Percentiles rank a stretch among this genome's conserved stretches.
Evolutionary conservation across 2,113 vertebrate species (phyloP).

Genomic region (human): DNA sequence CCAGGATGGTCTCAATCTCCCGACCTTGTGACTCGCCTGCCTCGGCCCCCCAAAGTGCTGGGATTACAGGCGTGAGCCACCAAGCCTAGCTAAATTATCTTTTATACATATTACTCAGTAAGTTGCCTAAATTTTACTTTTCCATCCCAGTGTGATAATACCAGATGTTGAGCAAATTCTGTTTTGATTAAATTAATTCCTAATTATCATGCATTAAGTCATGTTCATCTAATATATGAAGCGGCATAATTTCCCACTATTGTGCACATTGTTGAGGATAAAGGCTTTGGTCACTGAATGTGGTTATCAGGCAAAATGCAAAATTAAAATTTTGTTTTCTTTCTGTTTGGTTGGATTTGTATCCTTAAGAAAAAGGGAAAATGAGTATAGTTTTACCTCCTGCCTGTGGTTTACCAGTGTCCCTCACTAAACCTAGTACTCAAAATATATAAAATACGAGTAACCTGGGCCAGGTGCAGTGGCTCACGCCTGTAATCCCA

Average conservation of each 20-base stretch:
- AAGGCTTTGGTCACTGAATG: background rate
- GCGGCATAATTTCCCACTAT: background rate
- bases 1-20: too few relatives aligned
- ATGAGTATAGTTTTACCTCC: conserved; percentile 19
- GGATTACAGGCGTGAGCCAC: too few relatives aligned
- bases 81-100: background rate
- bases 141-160: background rate
- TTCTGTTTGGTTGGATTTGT: conserved; percentile 37
- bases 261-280: background rate
- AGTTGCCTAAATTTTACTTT: background rate
- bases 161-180: background rate
- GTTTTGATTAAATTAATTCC: conserved; percentile 14
- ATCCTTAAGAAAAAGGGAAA: background rate
- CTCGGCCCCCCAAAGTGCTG: too few relatives aligned
- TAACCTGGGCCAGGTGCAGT: background rate
- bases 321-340: background rate
- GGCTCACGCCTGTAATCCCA: too few relatives aligned
- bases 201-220: background rate
- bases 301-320: background rate
- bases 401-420: conserved; percentile 7
- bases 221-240: background rate
- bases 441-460: conserved; percentile 9
- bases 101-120: background rate
- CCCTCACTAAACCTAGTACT: background rate
- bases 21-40: too few relatives aligned